Evolutionary conservation across 2,797 vertebrate species (phyloP), one percentile per base, ranked within the genome.

Genomic region (Semaprochilodus insignis): DNA sequence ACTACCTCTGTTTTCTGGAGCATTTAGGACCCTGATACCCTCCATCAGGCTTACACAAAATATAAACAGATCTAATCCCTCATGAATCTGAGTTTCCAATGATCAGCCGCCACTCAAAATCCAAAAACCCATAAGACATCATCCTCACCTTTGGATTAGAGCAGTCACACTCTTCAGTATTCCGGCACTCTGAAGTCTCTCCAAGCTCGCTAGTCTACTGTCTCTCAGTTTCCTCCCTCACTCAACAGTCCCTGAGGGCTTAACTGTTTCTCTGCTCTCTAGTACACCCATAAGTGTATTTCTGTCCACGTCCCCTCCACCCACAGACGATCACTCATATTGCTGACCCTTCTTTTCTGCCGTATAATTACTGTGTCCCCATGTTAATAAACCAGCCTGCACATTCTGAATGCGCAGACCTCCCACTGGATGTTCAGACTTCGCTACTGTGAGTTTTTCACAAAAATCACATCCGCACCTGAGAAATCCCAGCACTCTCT

Each of bases 301-400:
- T 66, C 65, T 62, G 62, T 74, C 62, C 27, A 66, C 65, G 55
- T 62, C 79, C n/a, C 1, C 19, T 51, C 78, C 78, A 48, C 85
- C 76, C 40, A 70, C 67, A 48, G 36, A 23, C 85, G 81, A 75
- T 85, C 70, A 87, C 73, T 84, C 72, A 83, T 75, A 67, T 73
- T 59, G 69, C 78, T 80, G 76, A 88, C 65, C 74, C 60, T 67
- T 85, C 69, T 75, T 82, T 74, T 85, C 60, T 19, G 34, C 40
- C 59, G 55, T 83, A 79, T 87, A 88, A 84, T 85, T 83, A 87
- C 74, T 77, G 51, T 80, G 59, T 85, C 76, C 81, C 70, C 62
- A 21, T 67, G 71, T 21, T 81, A 86, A 87, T 83, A 77, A 83
- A 77, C 10, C 62, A 69, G 19, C 34, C 80, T 16, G 16, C 15